phyloP scores from a whole-genome alignment of 2,888 invertebrate species.

The Hoplodrina ambigua region DNA sequence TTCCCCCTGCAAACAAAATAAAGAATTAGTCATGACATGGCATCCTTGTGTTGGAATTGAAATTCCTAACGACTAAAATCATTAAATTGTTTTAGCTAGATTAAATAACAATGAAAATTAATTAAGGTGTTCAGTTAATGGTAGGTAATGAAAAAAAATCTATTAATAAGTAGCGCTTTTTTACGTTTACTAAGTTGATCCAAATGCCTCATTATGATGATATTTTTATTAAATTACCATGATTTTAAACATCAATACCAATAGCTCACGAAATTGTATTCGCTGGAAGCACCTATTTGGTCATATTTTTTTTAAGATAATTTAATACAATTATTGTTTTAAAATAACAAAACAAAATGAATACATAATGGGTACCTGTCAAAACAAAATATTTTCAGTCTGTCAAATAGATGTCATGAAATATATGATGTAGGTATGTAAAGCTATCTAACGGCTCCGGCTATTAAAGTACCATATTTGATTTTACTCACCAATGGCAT shows the following conservation, averaged over 20 bases:
- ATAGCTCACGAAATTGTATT: too few relatives aligned
- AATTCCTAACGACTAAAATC: not conserved
- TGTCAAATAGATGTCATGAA: not conserved
- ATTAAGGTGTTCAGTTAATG: not conserved
- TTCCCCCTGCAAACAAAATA: slow-evolving; percentile 94
- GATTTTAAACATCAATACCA: too few relatives aligned
- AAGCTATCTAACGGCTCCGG: not conserved
- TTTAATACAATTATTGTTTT: too few relatives aligned
- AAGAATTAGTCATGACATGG: slow-evolving; percentile 55
- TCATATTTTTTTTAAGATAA: too few relatives aligned
- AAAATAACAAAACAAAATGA: not conserved
- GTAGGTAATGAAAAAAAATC: too few relatives aligned
- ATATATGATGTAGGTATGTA: too few relatives aligned
- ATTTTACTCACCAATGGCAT: slow-evolving; percentile 94
- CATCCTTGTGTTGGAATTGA: slow-evolving; percentile 1
- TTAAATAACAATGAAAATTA: slow-evolving; percentile 5
- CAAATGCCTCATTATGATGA: not conserved
- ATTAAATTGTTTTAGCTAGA: not conserved
- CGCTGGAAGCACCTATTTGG: too few relatives aligned
- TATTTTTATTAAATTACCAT: too few relatives aligned
- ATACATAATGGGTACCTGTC: not conserved
- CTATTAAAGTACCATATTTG: not conserved
- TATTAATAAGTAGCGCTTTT: too few relatives aligned
- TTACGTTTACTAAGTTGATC: not conserved
- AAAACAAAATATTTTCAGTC: too few relatives aligned